phyloP scores from a whole-genome alignment of 1,140 invertebrate genomes.

The Leptinotarsa lineolata region DNA sequence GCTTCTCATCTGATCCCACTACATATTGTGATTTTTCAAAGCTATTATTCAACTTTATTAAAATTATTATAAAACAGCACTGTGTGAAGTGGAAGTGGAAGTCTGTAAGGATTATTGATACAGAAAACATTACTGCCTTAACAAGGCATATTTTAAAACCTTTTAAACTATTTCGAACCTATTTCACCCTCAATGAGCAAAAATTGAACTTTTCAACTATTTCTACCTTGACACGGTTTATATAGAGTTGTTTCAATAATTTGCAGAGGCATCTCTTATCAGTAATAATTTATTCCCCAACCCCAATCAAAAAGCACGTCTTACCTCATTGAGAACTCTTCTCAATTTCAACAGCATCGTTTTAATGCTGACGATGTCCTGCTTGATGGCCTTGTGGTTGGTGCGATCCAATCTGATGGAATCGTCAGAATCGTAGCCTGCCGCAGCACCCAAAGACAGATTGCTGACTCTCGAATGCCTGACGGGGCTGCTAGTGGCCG shows the following conservation, averaged over 20 bases:
- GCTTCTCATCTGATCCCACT: too few relatives aligned
- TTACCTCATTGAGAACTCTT: slow-evolving; percentile 76
- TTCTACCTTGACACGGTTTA: neutral
- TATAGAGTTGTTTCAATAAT: neutral
- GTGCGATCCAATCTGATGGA: slow-evolving; percentile 64
- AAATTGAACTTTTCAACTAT: too few relatives aligned
- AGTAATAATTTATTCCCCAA: neutral
- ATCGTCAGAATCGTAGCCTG: slow-evolving; percentile 63
- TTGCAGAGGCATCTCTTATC: neutral
- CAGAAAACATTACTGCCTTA: too few relatives aligned
- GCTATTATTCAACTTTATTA: too few relatives aligned
- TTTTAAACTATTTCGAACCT: too few relatives aligned
- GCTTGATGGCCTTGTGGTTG: slow-evolving; percentile 70
- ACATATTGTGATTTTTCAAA: too few relatives aligned
- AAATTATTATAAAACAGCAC: too few relatives aligned
- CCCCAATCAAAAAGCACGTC: slow-evolving; percentile 26
- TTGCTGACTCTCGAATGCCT: slow-evolving; percentile 51
- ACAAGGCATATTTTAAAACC: too few relatives aligned
- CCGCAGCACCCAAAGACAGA: slow-evolving; percentile 38
- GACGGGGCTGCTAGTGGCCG: slow-evolving; percentile 53
- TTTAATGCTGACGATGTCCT: slow-evolving; percentile 79
- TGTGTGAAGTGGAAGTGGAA: too few relatives aligned
- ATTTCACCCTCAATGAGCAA: too few relatives aligned
- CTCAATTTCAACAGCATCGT: slow-evolving; percentile 77
- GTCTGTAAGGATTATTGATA: too few relatives aligned